phyloP scores from a whole-genome alignment of 2,888 invertebrate genomes.

The Rhingia campestris region DNA sequence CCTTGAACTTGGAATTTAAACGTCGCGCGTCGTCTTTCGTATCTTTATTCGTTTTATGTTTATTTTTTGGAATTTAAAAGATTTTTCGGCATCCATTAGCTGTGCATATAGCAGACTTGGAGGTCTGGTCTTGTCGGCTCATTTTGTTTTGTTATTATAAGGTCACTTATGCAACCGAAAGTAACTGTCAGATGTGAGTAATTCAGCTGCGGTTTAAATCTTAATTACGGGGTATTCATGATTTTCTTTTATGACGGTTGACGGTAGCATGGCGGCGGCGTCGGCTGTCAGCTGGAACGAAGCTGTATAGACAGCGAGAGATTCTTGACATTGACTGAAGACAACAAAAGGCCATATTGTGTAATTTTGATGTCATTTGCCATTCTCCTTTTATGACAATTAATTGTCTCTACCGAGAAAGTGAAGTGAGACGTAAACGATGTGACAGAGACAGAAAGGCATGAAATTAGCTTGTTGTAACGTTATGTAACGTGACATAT shows the following conservation, averaged over 20 bases:
- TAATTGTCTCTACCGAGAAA: background rate
- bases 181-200: slow-evolving; percentile 10
- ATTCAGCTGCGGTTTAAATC: slow-evolving; percentile 14
- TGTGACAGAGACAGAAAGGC: background rate
- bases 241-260: background rate
- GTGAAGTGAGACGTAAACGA: background rate
- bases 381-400: slow-evolving; percentile 7
- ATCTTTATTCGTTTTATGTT: slow-evolving; percentile 3
- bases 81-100: background rate
- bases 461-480: background rate
- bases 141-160: background rate
- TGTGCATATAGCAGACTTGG: background rate
- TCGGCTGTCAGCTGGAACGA: background rate
- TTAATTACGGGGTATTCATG: slow-evolving; percentile 19
- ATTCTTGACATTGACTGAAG: slow-evolving; percentile 27
- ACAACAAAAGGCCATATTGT: background rate
- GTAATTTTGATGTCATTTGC: slow-evolving; percentile 9
- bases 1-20: slow-evolving; percentile 29
- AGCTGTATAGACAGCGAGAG: background rate
- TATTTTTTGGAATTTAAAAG: background rate
- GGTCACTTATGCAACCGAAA: slow-evolving; percentile 9
- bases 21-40: background rate
- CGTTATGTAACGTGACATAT: background rate
- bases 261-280: background rate
- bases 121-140: background rate